Conservation (phyloP, 2,113 vertebrate genomes). For the Sitta europaea region DNA sequence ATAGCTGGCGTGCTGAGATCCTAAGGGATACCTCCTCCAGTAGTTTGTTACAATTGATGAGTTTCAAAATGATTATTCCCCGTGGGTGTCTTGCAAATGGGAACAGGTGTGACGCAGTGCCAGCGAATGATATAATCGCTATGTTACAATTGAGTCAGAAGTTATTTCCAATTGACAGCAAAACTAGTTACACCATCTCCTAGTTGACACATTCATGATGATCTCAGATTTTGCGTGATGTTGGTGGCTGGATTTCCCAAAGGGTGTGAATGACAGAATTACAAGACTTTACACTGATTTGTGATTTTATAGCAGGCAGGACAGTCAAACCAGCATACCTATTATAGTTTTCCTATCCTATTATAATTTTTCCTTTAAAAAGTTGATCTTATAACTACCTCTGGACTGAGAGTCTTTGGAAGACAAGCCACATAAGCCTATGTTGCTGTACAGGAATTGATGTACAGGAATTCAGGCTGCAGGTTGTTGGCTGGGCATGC, state of each 20-base stretch:
- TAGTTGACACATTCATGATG: not conserved
- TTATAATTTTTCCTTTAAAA: not conserved
- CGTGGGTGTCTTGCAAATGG: not conserved
- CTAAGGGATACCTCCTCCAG: not conserved
- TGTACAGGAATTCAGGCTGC: not conserved
- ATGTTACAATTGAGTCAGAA: not conserved
- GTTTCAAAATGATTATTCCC: not conserved
- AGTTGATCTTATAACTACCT: not conserved
- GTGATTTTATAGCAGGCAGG: not conserved
- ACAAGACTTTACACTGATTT: not conserved
- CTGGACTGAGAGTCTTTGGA: not conserved
- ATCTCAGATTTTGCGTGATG: not conserved
- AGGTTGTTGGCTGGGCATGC: rapidly evolving
- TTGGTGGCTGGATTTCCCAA: not conserved
- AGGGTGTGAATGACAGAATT: not conserved
- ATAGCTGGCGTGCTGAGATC: not conserved
- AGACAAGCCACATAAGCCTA: not conserved
- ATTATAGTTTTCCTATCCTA: too few species aligned
- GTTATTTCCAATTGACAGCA: not conserved
- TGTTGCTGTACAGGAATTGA: not conserved
- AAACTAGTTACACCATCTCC: not conserved
- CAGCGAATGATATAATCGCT: not conserved
- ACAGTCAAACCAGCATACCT: not conserved
- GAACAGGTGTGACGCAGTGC: not conserved
- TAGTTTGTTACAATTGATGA: not conserved